These are phyloP conservation scores for Cistogaster globosa DNA, from an alignment of 2,888 invertebrate genomes.

Conservation along the genomic window DNA sequence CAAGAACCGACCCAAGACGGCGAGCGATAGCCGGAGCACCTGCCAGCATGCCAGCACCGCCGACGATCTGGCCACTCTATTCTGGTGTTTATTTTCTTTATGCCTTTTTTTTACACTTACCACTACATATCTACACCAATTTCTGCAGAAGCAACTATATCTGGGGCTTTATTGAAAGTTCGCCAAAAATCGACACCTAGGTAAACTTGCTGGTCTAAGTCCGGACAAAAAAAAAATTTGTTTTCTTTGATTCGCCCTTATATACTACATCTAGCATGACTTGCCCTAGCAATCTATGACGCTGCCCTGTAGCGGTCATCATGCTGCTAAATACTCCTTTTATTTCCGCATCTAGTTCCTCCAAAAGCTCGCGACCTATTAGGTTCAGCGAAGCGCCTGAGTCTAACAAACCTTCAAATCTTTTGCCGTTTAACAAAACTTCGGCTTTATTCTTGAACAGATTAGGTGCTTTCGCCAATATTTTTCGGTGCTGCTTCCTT, in stretches of 20 bases:
- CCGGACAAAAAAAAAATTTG: slow-evolving; percentile 21
- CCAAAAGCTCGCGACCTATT: slow-evolving; percentile 3
- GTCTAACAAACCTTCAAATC: slow-evolving; percentile 11
- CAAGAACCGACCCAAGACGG: too few species aligned
- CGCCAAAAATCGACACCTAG: slow-evolving; percentile 29
- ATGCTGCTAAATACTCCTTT: background rate
- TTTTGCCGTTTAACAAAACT: background rate
- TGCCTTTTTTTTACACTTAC: too few species aligned
- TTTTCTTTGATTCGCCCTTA: background rate
- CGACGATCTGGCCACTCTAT: too few species aligned
- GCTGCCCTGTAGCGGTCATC: slow-evolving; percentile 11
- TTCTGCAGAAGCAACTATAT: background rate
- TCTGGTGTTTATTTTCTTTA: too few species aligned
- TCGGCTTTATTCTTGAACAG: background rate
- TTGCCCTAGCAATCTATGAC: slow-evolving; percentile 10
- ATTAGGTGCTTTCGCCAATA: background rate
- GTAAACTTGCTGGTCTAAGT: slow-evolving; percentile 16
- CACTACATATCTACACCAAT: background rate
- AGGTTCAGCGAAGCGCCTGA: slow-evolving; percentile 23
- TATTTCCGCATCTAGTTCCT: background rate
- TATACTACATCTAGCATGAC: background rate
- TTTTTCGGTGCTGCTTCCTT: background rate
- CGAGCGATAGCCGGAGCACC: too few species aligned
- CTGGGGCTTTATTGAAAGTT: slow-evolving; percentile 16
- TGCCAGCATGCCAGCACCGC: too few species aligned